Conservation (phyloP, 2,113 vertebrate species). For the Rhea pennata region DNA sequence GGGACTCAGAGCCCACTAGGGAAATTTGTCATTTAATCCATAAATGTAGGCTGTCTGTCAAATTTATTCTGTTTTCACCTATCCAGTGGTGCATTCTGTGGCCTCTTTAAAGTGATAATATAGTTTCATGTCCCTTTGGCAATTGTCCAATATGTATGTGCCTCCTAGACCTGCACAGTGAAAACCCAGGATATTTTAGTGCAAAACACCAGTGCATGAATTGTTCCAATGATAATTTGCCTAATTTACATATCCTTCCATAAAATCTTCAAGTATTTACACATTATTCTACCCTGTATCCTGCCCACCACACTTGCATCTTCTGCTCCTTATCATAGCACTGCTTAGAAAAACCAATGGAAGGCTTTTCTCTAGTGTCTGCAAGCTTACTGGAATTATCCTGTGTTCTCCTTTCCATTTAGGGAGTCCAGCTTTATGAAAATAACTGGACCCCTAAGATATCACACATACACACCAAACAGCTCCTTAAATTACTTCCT, state of each 20-base stretch:
- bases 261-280: background rate
- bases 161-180: background rate
- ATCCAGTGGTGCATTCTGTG: accelerated
- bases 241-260: background rate
- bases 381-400: background rate
- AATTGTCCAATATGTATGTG: background rate
- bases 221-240: background rate
- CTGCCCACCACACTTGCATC: background rate
- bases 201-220: background rate
- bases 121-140: background rate
- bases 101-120: background rate
- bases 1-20: background rate
- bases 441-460: background rate
- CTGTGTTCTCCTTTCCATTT: background rate
- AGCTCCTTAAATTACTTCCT: background rate
- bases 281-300: background rate
- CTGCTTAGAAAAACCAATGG: background rate
- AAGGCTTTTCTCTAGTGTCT: background rate
- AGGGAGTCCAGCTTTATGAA: background rate
- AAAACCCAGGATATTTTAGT: background rate
- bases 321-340: background rate
- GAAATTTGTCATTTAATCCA: background rate
- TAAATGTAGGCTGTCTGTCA: background rate
- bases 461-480: background rate
- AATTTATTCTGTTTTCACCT: background rate